A percentile compares a stretch with the other conserved stretches of the same genome.
Conservation (phyloP, 2,888 invertebrate genomes). For the Laspeyria flexula region DNA sequence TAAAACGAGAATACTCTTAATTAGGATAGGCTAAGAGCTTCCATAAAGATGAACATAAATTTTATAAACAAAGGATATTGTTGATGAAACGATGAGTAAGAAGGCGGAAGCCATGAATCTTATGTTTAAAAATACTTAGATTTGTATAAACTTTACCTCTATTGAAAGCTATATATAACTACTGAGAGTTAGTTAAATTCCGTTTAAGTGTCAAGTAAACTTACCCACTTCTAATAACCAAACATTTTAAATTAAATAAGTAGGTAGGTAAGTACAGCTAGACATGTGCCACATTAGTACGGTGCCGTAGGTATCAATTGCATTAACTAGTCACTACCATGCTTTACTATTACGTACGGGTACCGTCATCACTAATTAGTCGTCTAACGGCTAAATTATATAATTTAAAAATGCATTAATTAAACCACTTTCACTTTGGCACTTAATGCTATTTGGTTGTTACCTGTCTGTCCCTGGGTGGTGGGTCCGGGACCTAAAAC, state of each 20-base stretch:
- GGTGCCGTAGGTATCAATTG: too few relatives aligned
- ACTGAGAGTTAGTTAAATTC: too few relatives aligned
- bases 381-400: conserved; percentile 33
- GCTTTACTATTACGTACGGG: conserved; percentile 28
- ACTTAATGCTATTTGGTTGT: not conserved
- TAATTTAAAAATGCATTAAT: conserved; percentile 25
- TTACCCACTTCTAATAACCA: too few relatives aligned
- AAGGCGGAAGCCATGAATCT: conserved; percentile 9
- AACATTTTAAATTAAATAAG: too few relatives aligned
- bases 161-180: too few relatives aligned
- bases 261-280: too few relatives aligned
- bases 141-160: too few relatives aligned
- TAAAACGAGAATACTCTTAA: conserved; percentile 17
- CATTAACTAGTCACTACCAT: not conserved
- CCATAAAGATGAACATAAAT: conserved; percentile 16
- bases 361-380: conserved; percentile 11
- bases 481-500: too few relatives aligned
- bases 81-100: conserved; percentile 59
- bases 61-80: conserved; percentile 50
- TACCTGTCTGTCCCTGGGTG: too few relatives aligned
- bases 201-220: too few relatives aligned
- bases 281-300: too few relatives aligned
- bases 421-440: conserved; percentile 16
- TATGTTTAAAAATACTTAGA: too few relatives aligned
- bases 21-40: not conserved